Conservation (phyloP, 2,888 invertebrate species). For the Aplocera efformata region DNA sequence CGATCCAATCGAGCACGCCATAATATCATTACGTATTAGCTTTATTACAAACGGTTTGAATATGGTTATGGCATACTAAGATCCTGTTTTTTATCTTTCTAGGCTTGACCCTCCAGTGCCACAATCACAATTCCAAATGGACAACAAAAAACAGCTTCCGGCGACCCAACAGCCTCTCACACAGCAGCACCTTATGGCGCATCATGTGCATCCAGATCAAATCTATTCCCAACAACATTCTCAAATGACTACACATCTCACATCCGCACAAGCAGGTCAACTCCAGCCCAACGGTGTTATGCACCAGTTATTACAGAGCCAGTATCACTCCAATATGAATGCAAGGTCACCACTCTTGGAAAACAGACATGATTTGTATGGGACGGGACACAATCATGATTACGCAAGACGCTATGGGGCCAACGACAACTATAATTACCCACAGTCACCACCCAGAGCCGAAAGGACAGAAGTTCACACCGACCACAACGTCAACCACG, state of each 20-base stretch:
- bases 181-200: slow-evolving; percentile 70
- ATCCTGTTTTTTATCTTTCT: slow-evolving; percentile 49
- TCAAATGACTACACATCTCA: slow-evolving; percentile 62
- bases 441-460: slow-evolving; percentile 69
- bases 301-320: slow-evolving; percentile 75
- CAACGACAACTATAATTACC: slow-evolving; percentile 78
- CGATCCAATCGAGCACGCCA: slow-evolving; percentile 33
- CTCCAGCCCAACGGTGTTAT: slow-evolving; percentile 77
- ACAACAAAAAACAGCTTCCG: slow-evolving; percentile 81
- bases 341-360: slow-evolving; percentile 74
- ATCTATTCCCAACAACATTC: slow-evolving; percentile 72
- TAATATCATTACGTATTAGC: slow-evolving; percentile 11
- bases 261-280: slow-evolving; percentile 62
- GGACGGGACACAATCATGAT: slow-evolving; percentile 76
- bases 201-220: slow-evolving; percentile 73
- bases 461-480: slow-evolving; percentile 68
- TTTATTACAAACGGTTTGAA: background rate
- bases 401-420: slow-evolving; percentile 78
- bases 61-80: background rate
- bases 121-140: slow-evolving; percentile 82
- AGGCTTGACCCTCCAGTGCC: slow-evolving; percentile 88
- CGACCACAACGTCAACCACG: slow-evolving; percentile 71
- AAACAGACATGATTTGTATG: slow-evolving; percentile 80
- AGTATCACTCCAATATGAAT: slow-evolving; percentile 72
- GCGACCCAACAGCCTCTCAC: slow-evolving; percentile 80